Evolutionary conservation across 2,113 vertebrate species (phyloP).

Genomic region (Lepisosteus osseus): DNA sequence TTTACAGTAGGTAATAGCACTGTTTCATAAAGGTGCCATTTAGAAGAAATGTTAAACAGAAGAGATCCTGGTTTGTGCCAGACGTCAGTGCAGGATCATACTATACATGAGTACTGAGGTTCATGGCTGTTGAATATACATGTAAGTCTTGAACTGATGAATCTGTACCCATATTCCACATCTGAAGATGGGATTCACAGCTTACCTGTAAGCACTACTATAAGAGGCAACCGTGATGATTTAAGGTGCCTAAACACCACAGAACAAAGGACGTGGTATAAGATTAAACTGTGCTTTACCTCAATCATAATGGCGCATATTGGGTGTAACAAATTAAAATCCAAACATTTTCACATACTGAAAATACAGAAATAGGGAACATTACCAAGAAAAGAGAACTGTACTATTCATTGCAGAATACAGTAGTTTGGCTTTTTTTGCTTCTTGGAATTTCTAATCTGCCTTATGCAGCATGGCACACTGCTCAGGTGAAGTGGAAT

Average conservation of each 20-base stretch:
- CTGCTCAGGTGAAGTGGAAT: too few relatives aligned
- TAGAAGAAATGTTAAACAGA: constrained; percentile 59
- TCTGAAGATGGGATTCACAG: constrained; percentile 5
- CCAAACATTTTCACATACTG: too few relatives aligned
- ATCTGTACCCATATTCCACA: constrained; percentile 22
- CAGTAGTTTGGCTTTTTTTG: too few relatives aligned
- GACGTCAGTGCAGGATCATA: constrained; percentile 9
- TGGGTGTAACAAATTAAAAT: too few relatives aligned
- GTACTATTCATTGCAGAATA: too few relatives aligned
- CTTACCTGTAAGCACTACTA: constrained; percentile 26
- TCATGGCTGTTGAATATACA: constrained; percentile 19
- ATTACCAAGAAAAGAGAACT: too few relatives aligned
- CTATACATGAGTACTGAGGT: constrained; percentile 5
- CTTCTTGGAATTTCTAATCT: too few relatives aligned
- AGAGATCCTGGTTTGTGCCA: constrained; percentile 13
- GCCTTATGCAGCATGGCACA: too few relatives aligned
- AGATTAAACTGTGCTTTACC: constrained; percentile 5
- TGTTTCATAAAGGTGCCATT: constrained; percentile 73
- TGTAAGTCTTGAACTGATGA: constrained; percentile 9
- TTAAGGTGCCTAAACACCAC: neutral
- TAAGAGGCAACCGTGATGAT: neutral
- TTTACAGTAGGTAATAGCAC: constrained; percentile 61
- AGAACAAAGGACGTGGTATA: too few relatives aligned
- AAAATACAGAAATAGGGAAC: too few relatives aligned
- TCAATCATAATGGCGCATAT: neutral